phyloP scores from a whole-genome alignment of 2,797 vertebrate species.

The Brachyalestes nurse region DNA sequence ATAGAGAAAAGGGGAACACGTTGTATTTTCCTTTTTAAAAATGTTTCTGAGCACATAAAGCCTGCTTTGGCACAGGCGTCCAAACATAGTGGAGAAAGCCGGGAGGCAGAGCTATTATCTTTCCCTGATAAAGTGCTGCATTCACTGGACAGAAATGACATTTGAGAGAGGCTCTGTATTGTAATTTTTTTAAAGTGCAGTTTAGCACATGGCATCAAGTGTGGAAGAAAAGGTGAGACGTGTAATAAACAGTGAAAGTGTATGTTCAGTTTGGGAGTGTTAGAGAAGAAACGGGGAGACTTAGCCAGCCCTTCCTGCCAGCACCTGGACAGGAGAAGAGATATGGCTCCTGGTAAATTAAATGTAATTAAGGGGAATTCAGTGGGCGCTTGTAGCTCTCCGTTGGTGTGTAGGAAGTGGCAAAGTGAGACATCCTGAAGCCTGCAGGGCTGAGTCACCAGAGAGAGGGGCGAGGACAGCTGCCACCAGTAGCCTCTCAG shows the following conservation, averaged over 20 bases:
- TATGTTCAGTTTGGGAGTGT: background rate
- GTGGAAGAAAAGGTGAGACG: background rate
- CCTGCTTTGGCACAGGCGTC: background rate
- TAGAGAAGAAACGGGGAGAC: background rate
- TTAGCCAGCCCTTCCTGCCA: background rate
- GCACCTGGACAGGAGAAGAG: constrained; percentile 31
- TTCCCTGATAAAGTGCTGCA: background rate
- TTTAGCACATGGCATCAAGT: background rate
- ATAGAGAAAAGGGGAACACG: background rate
- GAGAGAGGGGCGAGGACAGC: constrained; percentile 55
- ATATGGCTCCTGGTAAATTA: constrained; percentile 56
- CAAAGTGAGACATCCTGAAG: constrained; percentile 54
- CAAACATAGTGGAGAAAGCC: background rate
- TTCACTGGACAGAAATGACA: background rate
- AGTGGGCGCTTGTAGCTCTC: constrained; percentile 49
- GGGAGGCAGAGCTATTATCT: background rate
- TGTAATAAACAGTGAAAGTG: background rate
- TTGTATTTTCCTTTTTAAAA: background rate
- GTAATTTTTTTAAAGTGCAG: background rate
- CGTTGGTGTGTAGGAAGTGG: constrained; percentile 54
- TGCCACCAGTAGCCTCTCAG: constrained; percentile 54
- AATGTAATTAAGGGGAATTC: constrained; percentile 56
- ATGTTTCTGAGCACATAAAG: background rate
- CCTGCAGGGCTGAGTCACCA: constrained; percentile 52
- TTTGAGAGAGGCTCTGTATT: background rate